Percentiles rank a stretch among this genome's conserved stretches.
Conservation (phyloP, 2,113 vertebrate species). For the Anser cygnoides region DNA sequence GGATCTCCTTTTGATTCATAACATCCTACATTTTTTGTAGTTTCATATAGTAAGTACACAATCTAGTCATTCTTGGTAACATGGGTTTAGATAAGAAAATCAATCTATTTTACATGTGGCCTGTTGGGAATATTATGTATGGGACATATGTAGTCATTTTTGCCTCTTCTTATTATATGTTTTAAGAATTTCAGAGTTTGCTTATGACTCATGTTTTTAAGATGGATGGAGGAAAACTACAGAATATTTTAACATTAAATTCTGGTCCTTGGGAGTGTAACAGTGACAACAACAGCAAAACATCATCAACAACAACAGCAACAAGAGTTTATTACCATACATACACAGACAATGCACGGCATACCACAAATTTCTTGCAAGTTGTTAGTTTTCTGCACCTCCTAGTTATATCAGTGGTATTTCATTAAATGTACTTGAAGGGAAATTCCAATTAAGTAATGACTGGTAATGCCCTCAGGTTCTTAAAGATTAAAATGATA, state of each 20-base stretch:
- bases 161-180: background rate
- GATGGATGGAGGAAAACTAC: background rate
- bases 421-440: background rate
- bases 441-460: conserved; percentile 42
- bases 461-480: background rate
- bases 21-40: background rate
- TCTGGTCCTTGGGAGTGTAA: background rate
- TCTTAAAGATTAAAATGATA: conserved; percentile 25
- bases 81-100: background rate
- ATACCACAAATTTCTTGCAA: background rate
- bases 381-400: background rate
- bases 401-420: background rate
- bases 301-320: background rate
- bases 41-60: background rate
- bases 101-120: background rate
- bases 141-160: background rate
- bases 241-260: background rate
- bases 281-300: background rate
- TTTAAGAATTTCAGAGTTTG: background rate
- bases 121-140: background rate
- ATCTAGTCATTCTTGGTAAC: background rate
- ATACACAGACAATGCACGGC: background rate
- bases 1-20: background rate
- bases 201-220: background rate
- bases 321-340: too few relatives aligned